Evolutionary conservation across 1,140 invertebrate genomes (phyloP), one percentile per base, ranked within the genome.

Genomic region (Papilio xuthus): DNA sequence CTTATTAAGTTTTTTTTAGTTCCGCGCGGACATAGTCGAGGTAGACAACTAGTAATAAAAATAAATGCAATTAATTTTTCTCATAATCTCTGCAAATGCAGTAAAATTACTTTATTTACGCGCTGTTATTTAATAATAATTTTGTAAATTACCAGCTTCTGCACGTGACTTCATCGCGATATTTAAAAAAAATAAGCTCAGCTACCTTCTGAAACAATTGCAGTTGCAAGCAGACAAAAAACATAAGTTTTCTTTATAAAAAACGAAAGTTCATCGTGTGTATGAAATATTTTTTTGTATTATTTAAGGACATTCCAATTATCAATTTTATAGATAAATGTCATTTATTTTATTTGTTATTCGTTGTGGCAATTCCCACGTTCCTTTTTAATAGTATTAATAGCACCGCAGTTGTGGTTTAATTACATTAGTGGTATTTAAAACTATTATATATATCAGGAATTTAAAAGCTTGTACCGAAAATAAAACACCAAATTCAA

Each of bases 371-470:
- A 28, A 67, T 67, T 67, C 60, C 60, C 60, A 67, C 60, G 60
- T 32, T 28, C 26, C 60, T 67, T 67, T 32, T 67, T 67, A 67
- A 67, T 67, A 32, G 60, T 67, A 28, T 67, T 28, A 67, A 67
- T 67, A 28, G 60, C 26, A 67, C 26, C 26, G 26, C 26, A 67
- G 26, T 63, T 63, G 56, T 67, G 13, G 26, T 4, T 32, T 28
- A 67, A 67, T 53, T 53, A 28, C 60, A 67, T 56, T 56, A 56
- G 13, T 28, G 23, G 23, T 63, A 26, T 63, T 63, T 63, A 63
- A 63, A 63, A 15, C 26, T 28, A 15, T 67, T 15, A 67, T 15
- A 28, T 15, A 67, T 28, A 67, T 15, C 60, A 28, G 26, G 26
- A 28, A 63, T 32, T 63, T 63, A 63, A 63, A 63, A 63, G 26